Percentiles rank a stretch among this genome's conserved stretches.
phyloP scores from a whole-genome alignment of 2,888 invertebrate genomes.

The Erynnis tages region DNA sequence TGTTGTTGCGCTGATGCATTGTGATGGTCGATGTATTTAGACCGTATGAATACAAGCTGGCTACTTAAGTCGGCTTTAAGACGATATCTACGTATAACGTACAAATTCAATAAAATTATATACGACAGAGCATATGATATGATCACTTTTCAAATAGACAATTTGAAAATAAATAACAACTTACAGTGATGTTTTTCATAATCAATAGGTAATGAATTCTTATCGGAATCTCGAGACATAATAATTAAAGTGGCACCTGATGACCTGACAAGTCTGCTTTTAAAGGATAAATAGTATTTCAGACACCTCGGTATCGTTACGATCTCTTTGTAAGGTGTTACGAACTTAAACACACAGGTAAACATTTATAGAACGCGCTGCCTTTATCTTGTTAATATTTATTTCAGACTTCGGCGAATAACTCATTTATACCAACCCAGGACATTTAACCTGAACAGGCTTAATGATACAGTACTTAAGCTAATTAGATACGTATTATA shows the following conservation, averaged over 20 bases:
- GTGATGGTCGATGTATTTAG: slow-evolving; percentile 75
- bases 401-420: slow-evolving; percentile 10
- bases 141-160: slow-evolving; percentile 36
- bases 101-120: slow-evolving; percentile 13
- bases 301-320: slow-evolving; percentile 33
- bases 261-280: slow-evolving; percentile 33
- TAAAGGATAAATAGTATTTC: slow-evolving; percentile 34
- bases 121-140: slow-evolving; percentile 5
- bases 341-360: slow-evolving; percentile 28
- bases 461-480: slow-evolving; percentile 9
- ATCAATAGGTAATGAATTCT: slow-evolving; percentile 28
- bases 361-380: slow-evolving; percentile 30
- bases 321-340: slow-evolving; percentile 36
- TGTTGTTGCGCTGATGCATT: slow-evolving; percentile 70
- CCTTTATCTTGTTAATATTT: slow-evolving; percentile 20
- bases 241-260: slow-evolving; percentile 42
- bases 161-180: slow-evolving; percentile 22
- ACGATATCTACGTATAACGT: slow-evolving; percentile 42
- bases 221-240: slow-evolving; percentile 31
- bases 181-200: slow-evolving; percentile 12
- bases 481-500: too few relatives aligned
- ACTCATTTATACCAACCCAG: neutral
- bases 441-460: neutral
- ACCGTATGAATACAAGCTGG: slow-evolving; percentile 63
- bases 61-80: slow-evolving; percentile 53